Evolutionary conservation across 2,888 invertebrate species (phyloP).

Genomic region (Eutolmus rufibarbis): DNA sequence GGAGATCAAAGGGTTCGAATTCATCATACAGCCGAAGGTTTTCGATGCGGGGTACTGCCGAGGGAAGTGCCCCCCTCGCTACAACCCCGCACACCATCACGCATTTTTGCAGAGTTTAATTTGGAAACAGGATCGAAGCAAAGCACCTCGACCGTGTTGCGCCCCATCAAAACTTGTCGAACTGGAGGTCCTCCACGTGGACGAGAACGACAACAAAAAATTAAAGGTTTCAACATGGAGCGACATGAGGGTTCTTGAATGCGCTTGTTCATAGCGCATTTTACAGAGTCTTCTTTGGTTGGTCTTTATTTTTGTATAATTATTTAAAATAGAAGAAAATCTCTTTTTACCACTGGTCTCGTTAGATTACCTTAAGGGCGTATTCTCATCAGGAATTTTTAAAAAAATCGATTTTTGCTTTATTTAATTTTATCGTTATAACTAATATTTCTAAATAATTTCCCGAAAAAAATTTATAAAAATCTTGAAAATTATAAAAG

Average conservation of each 20-base stretch:
- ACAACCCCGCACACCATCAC: constrained; percentile 75
- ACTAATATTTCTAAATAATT: no score
- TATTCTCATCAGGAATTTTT: no score
- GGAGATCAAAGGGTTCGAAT: constrained; percentile 70
- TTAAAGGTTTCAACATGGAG: constrained; percentile 74
- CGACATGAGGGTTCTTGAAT: constrained; percentile 75
- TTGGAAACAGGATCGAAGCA: constrained; percentile 68
- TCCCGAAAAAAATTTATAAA: no score
- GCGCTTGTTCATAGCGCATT: constrained; percentile 70
- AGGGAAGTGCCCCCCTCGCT: constrained; percentile 73
- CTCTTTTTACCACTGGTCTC: not conserved
- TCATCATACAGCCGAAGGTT: constrained; percentile 72
- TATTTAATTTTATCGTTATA: no score
- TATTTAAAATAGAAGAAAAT: not conserved
- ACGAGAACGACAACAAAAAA: constrained; percentile 69
- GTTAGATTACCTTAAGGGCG: not conserved
- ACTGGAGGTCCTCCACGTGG: constrained; percentile 71
- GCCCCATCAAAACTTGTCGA: constrained; percentile 72
- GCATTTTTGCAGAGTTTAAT: constrained; percentile 74
- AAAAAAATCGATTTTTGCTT: no score
- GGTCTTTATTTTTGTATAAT: not conserved
- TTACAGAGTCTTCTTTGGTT: not conserved
- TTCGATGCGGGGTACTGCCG: constrained; percentile 77
- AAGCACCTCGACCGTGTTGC: constrained; percentile 70
- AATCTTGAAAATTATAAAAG: no score